Percentiles rank a stretch among this genome's conserved stretches.
Conservation (phyloP, 2,113 vertebrate genomes). For the Rhinopomastus cyanomelas region DNA sequence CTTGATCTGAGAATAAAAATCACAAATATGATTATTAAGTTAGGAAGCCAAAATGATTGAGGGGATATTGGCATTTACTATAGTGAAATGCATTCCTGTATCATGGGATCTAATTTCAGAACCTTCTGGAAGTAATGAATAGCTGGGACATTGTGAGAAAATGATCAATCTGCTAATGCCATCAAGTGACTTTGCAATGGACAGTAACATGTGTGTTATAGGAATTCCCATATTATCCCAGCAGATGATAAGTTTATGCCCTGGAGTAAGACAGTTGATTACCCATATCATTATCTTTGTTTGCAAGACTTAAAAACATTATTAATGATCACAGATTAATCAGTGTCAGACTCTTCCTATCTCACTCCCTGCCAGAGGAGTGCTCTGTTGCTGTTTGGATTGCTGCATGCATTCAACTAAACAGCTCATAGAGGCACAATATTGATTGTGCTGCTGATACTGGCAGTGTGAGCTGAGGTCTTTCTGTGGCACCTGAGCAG, state of each 20-base stretch:
- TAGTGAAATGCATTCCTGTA: neutral
- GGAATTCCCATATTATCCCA: slow-evolving; percentile 34
- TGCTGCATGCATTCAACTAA: neutral
- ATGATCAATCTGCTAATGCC: slow-evolving; percentile 31
- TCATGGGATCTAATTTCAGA: slow-evolving; percentile 27
- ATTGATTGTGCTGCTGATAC: slow-evolving; percentile 8
- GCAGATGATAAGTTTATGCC: slow-evolving; percentile 26
- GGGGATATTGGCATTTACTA: neutral
- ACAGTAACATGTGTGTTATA: slow-evolving; percentile 38
- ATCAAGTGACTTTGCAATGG: slow-evolving; percentile 12
- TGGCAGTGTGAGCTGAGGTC: neutral
- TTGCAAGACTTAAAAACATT: slow-evolving; percentile 32
- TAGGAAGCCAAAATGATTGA: slow-evolving; percentile 7
- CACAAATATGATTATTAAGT: neutral
- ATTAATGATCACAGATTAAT: slow-evolving; percentile 21
- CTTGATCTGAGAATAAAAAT: neutral
- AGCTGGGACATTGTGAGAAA: neutral
- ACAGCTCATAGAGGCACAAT: neutral
- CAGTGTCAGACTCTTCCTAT: slow-evolving; percentile 1
- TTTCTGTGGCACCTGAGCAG: neutral
- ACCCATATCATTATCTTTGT: slow-evolving; percentile 11
- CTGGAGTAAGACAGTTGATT: slow-evolving; percentile 27
- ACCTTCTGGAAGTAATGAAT: slow-evolving; percentile 29
- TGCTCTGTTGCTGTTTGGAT: neutral
- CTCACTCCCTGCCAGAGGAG: neutral